These are phyloP conservation scores for Silvanus unidentatus DNA, from an alignment of 2,888 invertebrate species.

Conservation along the genomic window DNA sequence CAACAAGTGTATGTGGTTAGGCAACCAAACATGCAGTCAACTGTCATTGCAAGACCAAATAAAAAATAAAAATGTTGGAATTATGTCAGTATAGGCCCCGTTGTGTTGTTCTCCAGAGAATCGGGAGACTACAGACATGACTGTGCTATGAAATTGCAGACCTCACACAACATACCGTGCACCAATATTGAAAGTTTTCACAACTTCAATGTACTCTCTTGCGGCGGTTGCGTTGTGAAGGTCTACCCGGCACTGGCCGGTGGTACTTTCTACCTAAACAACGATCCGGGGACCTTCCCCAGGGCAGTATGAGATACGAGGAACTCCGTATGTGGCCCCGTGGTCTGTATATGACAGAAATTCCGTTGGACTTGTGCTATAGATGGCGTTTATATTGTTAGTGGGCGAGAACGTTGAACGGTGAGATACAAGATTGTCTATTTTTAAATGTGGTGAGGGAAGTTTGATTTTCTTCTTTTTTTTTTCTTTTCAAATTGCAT, in stretches of 20 bases:
- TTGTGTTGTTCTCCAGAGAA: constrained; percentile 33
- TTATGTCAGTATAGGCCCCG: constrained; percentile 42
- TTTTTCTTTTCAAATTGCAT: no score
- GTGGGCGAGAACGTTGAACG: constrained; percentile 5
- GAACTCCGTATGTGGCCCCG: constrained; percentile 47
- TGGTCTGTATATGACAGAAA: constrained; percentile 43
- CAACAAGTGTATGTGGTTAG: neutral
- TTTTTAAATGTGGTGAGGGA: no score
- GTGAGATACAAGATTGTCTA: constrained; percentile 16
- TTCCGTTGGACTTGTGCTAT: constrained; percentile 8
- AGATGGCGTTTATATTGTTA: constrained; percentile 17
- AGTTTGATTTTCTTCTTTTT: neutral
- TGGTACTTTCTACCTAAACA: constrained; percentile 47
- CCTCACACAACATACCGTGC: no score
- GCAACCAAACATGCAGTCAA: neutral
- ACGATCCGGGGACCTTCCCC: constrained; percentile 52
- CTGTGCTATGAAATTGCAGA: constrained; percentile 36
- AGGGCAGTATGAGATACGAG: constrained; percentile 41
- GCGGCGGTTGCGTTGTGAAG: constrained; percentile 33
- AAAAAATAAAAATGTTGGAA: no score
- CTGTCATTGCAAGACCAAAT: neutral
- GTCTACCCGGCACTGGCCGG: constrained; percentile 42
- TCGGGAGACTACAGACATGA: constrained; percentile 29
- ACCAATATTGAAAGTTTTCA: constrained; percentile 36
- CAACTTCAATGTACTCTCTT: constrained; percentile 35